Base-by-base conservation (phyloP, 2,113 vertebrate genomes). In the Dinomys branickii region DNA sequence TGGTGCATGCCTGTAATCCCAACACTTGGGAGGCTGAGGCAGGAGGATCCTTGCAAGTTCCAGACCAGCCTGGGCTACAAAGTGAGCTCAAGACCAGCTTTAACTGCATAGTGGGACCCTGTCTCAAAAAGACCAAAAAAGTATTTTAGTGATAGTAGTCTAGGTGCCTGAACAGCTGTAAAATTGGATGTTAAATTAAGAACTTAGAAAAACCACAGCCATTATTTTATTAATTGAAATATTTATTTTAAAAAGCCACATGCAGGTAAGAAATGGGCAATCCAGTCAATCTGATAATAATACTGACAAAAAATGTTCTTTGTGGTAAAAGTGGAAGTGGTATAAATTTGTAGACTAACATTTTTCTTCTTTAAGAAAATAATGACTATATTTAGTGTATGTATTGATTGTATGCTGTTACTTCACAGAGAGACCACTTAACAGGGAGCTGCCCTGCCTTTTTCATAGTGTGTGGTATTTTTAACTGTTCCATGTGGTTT, bases 181-280 rank as follows among this genome's bases (percentile, higher is more conserved):
- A 92, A 94, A 90, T 69, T 97, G 75, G 30, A 30, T 81, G 90
- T 75, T 93, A 83, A 90, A 92, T 90, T 83, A 97, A 91, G 75
- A 96, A 84, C 3, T 82, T 47, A 63, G 78, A 58, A 91, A 92
- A n/a, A 38, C 71, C 82, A 58, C 35, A 86, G 44, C 69, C 20
- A 69, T 22, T 85, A 91, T 90, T 94, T 87, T 91, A 67, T 26
- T 95, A 90, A 94, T 80, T 38, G n/a, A 93, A 33, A 54, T 50
- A 94, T 88, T 95, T 96, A 86, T 88, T 95, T 96, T 88, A 44
- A 82, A 95, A 93, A 91, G 67, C 47, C 47, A 52, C 28, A 71
- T 11, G 3, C 12, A 90, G 33, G 47, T 0, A 56, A n/a, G 28
- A 69, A 33, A 54, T 10, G 63, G 41, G 41, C 7, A 88, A 7